Conservation (phyloP, 1,140 invertebrate genomes). For the Manduca sexta region DNA sequence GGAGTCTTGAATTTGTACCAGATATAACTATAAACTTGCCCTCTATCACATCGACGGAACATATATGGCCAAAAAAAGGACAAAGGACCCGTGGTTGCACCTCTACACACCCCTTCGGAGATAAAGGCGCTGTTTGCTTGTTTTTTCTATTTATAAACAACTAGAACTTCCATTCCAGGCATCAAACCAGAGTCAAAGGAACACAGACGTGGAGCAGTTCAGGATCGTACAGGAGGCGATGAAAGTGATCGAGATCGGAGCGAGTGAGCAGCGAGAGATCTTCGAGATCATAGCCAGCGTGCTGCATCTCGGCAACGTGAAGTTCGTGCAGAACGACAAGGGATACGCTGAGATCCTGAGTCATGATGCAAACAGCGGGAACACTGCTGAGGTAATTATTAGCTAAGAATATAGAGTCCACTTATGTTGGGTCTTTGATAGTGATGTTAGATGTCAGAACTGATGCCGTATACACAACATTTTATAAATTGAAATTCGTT, state of each 20-base stretch:
- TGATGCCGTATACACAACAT: no score
- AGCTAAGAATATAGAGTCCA: neutral
- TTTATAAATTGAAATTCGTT: no score
- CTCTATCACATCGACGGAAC: no score
- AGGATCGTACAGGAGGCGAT: slow-evolving; percentile 79
- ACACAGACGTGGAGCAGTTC: slow-evolving; percentile 79
- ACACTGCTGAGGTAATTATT: slow-evolving; percentile 70
- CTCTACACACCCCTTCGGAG: no score
- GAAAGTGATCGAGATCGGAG: slow-evolving; percentile 79
- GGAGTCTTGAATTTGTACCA: no score
- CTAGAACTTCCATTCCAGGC: slow-evolving; percentile 37
- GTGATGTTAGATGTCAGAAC: neutral
- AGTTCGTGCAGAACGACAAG: slow-evolving; percentile 79
- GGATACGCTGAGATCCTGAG: slow-evolving; percentile 78
- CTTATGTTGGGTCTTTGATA: neutral
- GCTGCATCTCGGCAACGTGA: slow-evolving; percentile 86
- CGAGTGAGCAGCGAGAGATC: slow-evolving; percentile 82
- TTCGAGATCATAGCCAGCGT: slow-evolving; percentile 85
- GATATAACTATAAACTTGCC: no score
- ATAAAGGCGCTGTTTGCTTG: no score
- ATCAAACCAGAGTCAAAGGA: slow-evolving; percentile 57
- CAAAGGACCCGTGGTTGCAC: no score
- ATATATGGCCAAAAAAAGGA: no score
- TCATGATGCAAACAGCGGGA: slow-evolving; percentile 73
- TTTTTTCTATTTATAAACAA: no score